Evolutionary conservation across 2,113 vertebrate species (phyloP).

Genomic region (Actinemys pallida): DNA sequence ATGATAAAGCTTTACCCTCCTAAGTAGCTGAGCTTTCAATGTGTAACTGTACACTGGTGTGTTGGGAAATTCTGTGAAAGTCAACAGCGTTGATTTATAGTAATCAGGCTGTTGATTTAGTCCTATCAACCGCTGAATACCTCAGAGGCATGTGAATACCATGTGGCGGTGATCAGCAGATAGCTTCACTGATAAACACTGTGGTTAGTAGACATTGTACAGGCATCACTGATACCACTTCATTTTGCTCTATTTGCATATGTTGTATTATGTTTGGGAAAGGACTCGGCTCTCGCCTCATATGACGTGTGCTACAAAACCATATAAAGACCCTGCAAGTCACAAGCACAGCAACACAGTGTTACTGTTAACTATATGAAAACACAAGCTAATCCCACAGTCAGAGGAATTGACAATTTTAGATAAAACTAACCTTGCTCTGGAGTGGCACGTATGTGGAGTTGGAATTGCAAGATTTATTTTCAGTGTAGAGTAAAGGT

Average conservation of each 20-base stretch:
- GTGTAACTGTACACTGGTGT: not conserved
- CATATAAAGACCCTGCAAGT: fast-evolving
- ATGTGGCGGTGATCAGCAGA: conserved; percentile 7
- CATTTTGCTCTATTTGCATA: not conserved
- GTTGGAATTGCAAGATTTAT: not conserved
- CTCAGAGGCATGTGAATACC: conserved; percentile 9
- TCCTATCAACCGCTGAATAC: not conserved
- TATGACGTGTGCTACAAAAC: not conserved
- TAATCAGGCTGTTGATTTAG: not conserved
- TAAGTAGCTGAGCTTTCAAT: not conserved
- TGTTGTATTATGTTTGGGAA: not conserved
- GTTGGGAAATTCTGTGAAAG: not conserved
- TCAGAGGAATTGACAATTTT: not conserved
- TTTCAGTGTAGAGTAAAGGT: not conserved
- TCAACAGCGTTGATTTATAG: not conserved
- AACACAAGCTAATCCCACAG: not conserved
- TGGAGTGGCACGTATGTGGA: not conserved
- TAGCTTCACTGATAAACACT: not conserved
- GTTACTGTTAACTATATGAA: not conserved
- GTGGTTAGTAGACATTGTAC: not conserved
- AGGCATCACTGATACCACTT: not conserved
- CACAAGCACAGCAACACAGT: not conserved
- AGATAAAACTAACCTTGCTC: not conserved
- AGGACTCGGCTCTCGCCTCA: not conserved
- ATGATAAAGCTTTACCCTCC: not conserved